Percentiles rank a stretch among this genome's conserved stretches.
Conservation (phyloP, 2,888 invertebrate genomes). For the Cantharis nigra region DNA sequence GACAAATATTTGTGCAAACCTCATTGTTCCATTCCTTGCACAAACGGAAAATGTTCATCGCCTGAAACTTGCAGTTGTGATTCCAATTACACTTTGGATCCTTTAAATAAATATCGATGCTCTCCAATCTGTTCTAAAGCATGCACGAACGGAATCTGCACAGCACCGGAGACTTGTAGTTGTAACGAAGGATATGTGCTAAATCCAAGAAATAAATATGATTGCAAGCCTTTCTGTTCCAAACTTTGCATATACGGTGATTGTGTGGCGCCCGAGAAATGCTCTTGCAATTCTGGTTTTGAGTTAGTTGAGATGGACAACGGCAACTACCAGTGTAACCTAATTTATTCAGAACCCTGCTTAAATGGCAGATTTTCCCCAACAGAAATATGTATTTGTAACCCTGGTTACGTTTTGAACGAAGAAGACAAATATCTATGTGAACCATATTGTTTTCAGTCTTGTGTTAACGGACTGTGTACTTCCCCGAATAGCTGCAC, state of each 20-base stretch:
- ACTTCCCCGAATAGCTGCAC: slow-evolving; percentile 46
- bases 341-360: slow-evolving; percentile 16
- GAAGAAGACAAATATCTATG: slow-evolving; percentile 19
- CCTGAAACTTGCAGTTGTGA: too few relatives aligned
- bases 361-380: slow-evolving; percentile 40
- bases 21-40: too few relatives aligned
- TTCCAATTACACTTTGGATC: too few relatives aligned
- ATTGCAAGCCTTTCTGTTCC: slow-evolving; percentile 36
- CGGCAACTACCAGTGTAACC: slow-evolving; percentile 28
- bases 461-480: slow-evolving; percentile 38
- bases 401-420: background rate
- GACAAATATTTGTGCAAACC: too few relatives aligned
- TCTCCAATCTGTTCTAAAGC: too few relatives aligned
- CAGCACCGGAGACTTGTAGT: slow-evolving; percentile 48
- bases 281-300: slow-evolving; percentile 52
- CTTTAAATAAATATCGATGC: too few relatives aligned
- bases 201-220: slow-evolving; percentile 24
- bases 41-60: too few relatives aligned
- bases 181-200: slow-evolving; percentile 55
- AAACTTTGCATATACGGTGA: slow-evolving; percentile 52
- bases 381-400: slow-evolving; percentile 18
- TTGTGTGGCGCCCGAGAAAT: slow-evolving; percentile 48
- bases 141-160: slow-evolving; percentile 47
- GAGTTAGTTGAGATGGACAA: slow-evolving; percentile 25
- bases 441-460: slow-evolving; percentile 29